These are phyloP conservation scores for Tretioscincus oriximinensis DNA, from an alignment of 2,113 vertebrate genomes.

Conservation along the genomic window DNA sequence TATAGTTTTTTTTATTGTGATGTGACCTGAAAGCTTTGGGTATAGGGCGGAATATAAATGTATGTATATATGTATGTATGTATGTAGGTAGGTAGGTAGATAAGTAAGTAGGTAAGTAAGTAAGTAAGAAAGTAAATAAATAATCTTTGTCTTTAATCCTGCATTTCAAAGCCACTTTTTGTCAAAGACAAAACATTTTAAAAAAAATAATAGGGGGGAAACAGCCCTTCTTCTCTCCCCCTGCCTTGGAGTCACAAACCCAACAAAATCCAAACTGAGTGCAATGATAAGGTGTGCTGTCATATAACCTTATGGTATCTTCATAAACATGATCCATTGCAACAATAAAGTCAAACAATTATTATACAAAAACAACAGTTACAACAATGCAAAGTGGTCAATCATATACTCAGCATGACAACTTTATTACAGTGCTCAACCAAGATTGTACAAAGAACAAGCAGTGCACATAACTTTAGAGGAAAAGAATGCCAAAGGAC, in stretches of 20 bases:
- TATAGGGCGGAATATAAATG: too few species aligned
- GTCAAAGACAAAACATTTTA: constrained; percentile 12
- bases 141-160: not conserved
- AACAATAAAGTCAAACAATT: constrained; percentile 44
- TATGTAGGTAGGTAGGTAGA: too few species aligned
- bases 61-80: too few species aligned
- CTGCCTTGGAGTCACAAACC: too few species aligned
- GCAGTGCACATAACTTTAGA: constrained; percentile 18
- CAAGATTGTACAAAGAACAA: constrained; percentile 20
- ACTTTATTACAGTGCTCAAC: constrained; percentile 33
- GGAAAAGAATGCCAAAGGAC: constrained; percentile 11
- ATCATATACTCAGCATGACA: constrained; percentile 33
- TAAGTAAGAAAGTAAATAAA: too few species aligned
- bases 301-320: constrained; percentile 31
- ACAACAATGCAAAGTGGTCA: constrained; percentile 37
- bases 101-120: too few species aligned
- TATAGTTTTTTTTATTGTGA: too few species aligned
- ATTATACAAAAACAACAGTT: constrained; percentile 36
- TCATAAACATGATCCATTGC: constrained; percentile 42
- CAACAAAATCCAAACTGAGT: not conserved
- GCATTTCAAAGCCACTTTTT: not conserved
- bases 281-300: not conserved
- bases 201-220: not conserved
- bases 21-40: too few species aligned
- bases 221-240: not conserved